A percentile compares a stretch with the other conserved stretches of the same genome.
These are phyloP conservation scores for Acanthurus leucopareius DNA, from an alignment of 2,797 vertebrate genomes.

Conservation along the genomic window DNA sequence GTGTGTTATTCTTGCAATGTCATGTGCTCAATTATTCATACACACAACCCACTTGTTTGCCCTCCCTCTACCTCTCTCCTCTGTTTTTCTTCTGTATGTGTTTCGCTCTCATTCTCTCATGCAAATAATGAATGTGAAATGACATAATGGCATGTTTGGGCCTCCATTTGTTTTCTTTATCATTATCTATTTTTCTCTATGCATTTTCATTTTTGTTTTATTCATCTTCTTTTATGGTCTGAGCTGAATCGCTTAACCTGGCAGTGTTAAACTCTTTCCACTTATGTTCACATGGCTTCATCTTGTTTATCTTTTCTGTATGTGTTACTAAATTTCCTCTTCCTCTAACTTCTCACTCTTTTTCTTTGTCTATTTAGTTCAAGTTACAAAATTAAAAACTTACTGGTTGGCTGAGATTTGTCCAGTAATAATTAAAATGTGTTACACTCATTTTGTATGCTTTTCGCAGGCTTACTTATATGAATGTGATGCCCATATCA, in stretches of 20 bases:
- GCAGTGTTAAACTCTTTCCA: constrained; percentile 2
- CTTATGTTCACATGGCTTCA: constrained; percentile 16
- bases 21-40: constrained; percentile 70
- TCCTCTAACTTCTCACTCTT: background rate
- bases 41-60: constrained; percentile 46
- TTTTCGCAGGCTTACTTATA: constrained; percentile 18
- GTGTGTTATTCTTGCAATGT: constrained; percentile 42
- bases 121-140: constrained; percentile 60
- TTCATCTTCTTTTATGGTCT: constrained; percentile 20
- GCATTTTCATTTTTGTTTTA: constrained; percentile 18
- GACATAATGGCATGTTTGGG: constrained; percentile 11
- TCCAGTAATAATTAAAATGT: constrained; percentile 20
- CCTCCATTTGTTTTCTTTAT: constrained; percentile 10
- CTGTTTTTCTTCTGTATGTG: constrained; percentile 9
- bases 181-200: constrained; percentile 12
- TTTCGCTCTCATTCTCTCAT: constrained; percentile 38
- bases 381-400: constrained; percentile 3
- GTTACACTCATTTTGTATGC: constrained; percentile 12
- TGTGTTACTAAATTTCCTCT: background rate
- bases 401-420: constrained; percentile 22
- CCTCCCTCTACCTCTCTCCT: constrained; percentile 6
- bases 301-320: constrained; percentile 15
- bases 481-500: background rate
- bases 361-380: background rate
- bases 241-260: constrained; percentile 31